Conservation (phyloP, 2,113 vertebrate genomes). For the Silurus glanis region DNA sequence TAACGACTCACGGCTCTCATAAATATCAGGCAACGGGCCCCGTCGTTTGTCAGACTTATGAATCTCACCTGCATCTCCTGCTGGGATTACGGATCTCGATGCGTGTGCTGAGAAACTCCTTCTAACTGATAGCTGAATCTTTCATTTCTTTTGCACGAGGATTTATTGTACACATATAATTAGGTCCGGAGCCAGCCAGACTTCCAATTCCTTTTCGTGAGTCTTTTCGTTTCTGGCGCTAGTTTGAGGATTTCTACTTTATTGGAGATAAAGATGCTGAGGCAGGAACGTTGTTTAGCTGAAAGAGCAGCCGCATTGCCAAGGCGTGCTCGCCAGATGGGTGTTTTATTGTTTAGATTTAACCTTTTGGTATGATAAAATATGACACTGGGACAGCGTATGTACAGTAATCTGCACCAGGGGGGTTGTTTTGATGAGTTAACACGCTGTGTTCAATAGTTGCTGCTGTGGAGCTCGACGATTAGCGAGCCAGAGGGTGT, state of each 20-base stretch:
- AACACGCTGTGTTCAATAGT: neutral
- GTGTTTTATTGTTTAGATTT: neutral
- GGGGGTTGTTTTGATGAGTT: neutral
- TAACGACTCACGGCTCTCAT: slow-evolving; percentile 25
- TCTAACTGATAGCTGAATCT: slow-evolving; percentile 21
- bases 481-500: neutral
- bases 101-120: neutral
- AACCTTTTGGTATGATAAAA: neutral
- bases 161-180: neutral
- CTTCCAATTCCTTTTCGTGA: neutral
- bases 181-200: neutral
- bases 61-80: slow-evolving; percentile 27
- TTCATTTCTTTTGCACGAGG: slow-evolving; percentile 8
- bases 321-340: neutral
- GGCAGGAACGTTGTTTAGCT: neutral
- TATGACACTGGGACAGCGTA: neutral
- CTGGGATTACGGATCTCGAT: slow-evolving; percentile 9
- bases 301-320: neutral
- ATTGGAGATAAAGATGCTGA: neutral
- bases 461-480: neutral
- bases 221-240: neutral
- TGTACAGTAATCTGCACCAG: neutral
- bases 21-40: slow-evolving; percentile 4
- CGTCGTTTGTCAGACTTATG: neutral
- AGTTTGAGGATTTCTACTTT: slow-evolving; percentile 2